Evolutionary conservation across 2,113 vertebrate genomes (phyloP).

Genomic region (Canis aureus): DNA sequence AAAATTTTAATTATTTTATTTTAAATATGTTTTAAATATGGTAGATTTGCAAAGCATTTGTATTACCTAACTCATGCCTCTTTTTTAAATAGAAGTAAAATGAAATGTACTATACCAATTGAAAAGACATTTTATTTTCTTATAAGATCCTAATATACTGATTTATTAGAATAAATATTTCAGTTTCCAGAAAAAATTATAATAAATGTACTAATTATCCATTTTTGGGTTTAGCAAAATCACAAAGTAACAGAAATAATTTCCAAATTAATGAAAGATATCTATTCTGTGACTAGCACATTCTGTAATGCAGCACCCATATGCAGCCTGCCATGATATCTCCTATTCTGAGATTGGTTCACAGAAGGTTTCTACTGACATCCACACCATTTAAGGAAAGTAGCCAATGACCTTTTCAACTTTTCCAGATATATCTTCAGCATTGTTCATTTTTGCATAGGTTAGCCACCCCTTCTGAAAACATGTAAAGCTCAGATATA

Average conservation of each 20-base stretch:
- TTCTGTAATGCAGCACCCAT: neutral
- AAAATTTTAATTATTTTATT: neutral
- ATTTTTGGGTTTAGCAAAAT: neutral
- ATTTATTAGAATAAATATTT: neutral
- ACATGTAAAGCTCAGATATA: neutral
- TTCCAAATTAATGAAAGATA: neutral
- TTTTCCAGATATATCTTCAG: neutral
- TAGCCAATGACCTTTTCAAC: neutral
- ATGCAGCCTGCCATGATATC: neutral
- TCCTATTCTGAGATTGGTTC: neutral
- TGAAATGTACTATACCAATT: neutral
- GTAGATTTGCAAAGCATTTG: neutral
- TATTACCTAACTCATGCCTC: neutral
- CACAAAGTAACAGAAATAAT: neutral
- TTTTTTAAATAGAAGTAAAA: neutral
- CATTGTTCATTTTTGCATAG: neutral
- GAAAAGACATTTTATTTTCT: neutral
- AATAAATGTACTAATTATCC: neutral
- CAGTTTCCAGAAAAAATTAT: neutral
- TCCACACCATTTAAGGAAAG: neutral
- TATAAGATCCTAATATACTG: neutral
- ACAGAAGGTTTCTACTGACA: neutral
- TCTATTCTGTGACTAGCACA: neutral
- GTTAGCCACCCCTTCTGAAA: neutral
- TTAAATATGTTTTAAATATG: neutral